phyloP scores from a whole-genome alignment of 2,113 vertebrate species.

The Clupea harengus region DNA sequence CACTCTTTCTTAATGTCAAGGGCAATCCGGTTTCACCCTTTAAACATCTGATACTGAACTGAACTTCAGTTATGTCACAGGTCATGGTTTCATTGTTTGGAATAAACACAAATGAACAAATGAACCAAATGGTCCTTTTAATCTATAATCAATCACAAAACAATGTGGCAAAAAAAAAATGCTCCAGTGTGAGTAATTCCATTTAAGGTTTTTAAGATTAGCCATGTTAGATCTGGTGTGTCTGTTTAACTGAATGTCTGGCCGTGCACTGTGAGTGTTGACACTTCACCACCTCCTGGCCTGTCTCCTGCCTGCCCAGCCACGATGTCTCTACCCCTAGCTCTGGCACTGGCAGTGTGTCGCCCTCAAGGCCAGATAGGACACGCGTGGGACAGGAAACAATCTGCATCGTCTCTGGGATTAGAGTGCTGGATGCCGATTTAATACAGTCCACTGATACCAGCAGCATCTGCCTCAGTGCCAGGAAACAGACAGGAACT shows the following conservation, averaged over 20 bases:
- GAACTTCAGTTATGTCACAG: neutral
- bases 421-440: constrained; percentile 20
- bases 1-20: neutral
- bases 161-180: neutral
- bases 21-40: neutral
- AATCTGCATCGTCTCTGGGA: constrained; percentile 5
- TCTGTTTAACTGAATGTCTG: no score
- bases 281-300: neutral
- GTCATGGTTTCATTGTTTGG: neutral
- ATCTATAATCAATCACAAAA: neutral
- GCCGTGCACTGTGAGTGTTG: neutral
- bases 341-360: neutral
- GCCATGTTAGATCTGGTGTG: neutral
- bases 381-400: neutral
- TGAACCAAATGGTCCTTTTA: neutral
- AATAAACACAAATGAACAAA: neutral
- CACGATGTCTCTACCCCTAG: neutral
- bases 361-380: constrained; percentile 32
- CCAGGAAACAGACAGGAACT: constrained; percentile 9
- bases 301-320: neutral
- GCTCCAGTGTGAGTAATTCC: neutral
- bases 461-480: constrained; percentile 26
- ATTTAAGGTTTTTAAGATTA: neutral
- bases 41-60: neutral
- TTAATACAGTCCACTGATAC: constrained; percentile 27